Evolutionary conservation across 2,113 vertebrate genomes (phyloP).

Genomic region (Rhadina sibilatrix): DNA sequence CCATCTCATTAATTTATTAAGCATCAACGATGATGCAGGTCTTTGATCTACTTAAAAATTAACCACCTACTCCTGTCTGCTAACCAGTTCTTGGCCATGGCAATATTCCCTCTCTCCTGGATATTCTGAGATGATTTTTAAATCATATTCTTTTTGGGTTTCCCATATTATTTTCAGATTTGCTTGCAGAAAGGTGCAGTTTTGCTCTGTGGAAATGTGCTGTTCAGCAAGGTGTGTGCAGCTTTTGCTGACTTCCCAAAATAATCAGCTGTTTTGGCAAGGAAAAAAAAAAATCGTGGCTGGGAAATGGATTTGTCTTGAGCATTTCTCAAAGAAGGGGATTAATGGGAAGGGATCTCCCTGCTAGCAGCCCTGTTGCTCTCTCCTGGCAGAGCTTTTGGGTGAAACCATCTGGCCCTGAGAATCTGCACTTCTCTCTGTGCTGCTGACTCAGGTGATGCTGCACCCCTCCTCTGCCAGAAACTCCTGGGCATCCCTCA

Average conservation of each 20-base stretch:
- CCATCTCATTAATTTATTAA: slow-evolving; percentile 34
- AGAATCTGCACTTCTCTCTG: not conserved
- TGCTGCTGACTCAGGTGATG: not conserved
- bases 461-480: not conserved
- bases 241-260: not conserved
- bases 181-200: not conserved
- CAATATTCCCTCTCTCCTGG: not conserved
- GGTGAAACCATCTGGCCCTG: not conserved
- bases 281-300: rapidly evolving
- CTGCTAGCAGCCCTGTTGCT: rapidly evolving
- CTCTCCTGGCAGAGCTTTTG: not conserved
- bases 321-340: not conserved
- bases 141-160: not conserved
- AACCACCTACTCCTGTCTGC: not conserved
- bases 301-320: not conserved
- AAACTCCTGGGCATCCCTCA: not conserved
- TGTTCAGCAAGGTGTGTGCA: not conserved
- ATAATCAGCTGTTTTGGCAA: not conserved
- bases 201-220: not conserved
- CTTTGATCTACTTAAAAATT: slow-evolving; percentile 16
- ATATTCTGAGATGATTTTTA: not conserved
- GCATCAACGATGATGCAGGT: not conserved
- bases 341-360: not conserved
- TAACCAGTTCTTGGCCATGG: not conserved
- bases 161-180: not conserved